Percentiles rank a stretch among this genome's conserved stretches.
These are phyloP conservation scores for Propsilocerus akamusi DNA, from an alignment of 1,140 invertebrate species.

Conservation along the genomic window DNA sequence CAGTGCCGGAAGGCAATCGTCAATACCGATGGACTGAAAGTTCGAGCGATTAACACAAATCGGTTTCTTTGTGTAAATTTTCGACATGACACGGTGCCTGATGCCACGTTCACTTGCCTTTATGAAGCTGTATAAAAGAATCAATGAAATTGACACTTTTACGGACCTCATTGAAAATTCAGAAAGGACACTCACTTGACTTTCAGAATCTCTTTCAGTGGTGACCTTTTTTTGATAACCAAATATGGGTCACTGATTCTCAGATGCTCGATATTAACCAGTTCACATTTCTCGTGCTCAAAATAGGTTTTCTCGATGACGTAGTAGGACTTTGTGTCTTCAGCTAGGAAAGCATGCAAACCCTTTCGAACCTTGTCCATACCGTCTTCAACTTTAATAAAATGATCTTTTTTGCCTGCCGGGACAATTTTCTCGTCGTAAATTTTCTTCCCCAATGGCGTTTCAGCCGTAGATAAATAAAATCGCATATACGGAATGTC, in stretches of 20 bases:
- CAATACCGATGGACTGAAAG: slow-evolving; percentile 23
- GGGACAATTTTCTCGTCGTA: slow-evolving; percentile 19
- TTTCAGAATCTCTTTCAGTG: slow-evolving; percentile 38
- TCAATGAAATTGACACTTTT: not conserved
- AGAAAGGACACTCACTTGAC: slow-evolving; percentile 27
- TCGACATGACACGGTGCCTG: slow-evolving; percentile 12
- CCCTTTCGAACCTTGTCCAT: not conserved
- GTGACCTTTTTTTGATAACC: slow-evolving; percentile 33
- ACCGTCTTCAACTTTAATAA: slow-evolving; percentile 18
- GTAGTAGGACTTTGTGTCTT: slow-evolving; percentile 35
- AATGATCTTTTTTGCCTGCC: slow-evolving; percentile 12
- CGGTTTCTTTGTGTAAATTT: slow-evolving; percentile 19
- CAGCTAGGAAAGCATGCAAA: slow-evolving; percentile 39
- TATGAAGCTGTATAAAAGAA: slow-evolving; percentile 12
- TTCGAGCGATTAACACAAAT: slow-evolving; percentile 15
- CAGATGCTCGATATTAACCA: slow-evolving; percentile 36
- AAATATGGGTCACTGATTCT: slow-evolving; percentile 35
- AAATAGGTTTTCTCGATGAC: slow-evolving; percentile 37
- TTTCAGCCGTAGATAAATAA: slow-evolving; percentile 17
- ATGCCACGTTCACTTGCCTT: slow-evolving; percentile 20
- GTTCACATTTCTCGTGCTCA: slow-evolving; percentile 42
- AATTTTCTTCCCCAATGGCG: slow-evolving; percentile 16
- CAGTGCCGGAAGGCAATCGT: slow-evolving; percentile 15
- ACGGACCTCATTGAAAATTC: not conserved
- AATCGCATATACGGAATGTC: slow-evolving; percentile 22